phyloP scores from a whole-genome alignment of 2,797 vertebrate genomes.

The Trematomus bernacchii region DNA sequence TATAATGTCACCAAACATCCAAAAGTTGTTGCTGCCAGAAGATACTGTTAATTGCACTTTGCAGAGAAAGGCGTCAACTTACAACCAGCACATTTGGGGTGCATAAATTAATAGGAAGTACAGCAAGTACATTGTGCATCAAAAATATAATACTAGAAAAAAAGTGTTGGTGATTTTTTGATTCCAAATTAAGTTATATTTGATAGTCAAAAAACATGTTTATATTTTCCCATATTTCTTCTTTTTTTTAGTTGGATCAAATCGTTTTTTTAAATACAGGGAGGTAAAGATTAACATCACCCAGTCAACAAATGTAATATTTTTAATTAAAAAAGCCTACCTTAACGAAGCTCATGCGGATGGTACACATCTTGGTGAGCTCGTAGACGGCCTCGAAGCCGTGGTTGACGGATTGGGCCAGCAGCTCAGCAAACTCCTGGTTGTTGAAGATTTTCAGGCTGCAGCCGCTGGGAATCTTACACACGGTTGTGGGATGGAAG shows the following conservation, averaged over 20 bases:
- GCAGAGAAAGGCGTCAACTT: not conserved
- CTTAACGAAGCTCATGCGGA: slow-evolving; percentile 99
- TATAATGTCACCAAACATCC: not conserved
- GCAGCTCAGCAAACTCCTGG: slow-evolving; percentile 95
- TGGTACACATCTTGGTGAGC: slow-evolving; percentile 98
- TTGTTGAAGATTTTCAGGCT: slow-evolving; percentile 98
- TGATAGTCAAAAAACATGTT: slow-evolving; percentile 4
- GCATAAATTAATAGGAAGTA: not conserved
- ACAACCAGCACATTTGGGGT: not conserved
- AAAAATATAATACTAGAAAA: not conserved
- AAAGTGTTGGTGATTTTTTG: not conserved
- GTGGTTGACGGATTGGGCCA: slow-evolving; percentile 97
- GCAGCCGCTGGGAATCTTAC: slow-evolving; percentile 97
- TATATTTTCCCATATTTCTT: not conserved
- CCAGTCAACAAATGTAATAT: not conserved
- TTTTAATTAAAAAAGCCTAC: slow-evolving; percentile 49
- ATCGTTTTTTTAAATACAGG: not conserved
- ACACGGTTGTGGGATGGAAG: slow-evolving; percentile 96
- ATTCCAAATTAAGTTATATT: not conserved
- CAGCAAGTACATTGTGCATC: not conserved
- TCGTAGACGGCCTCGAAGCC: slow-evolving; percentile 98
- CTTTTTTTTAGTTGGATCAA: not conserved
- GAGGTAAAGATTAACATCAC: not conserved
- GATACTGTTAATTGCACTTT: not conserved
- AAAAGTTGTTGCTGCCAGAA: not conserved